These are phyloP conservation scores for Caenorhabditis sp. DNA, from an alignment of 2,888 invertebrate species.

Conservation along the genomic window DNA sequence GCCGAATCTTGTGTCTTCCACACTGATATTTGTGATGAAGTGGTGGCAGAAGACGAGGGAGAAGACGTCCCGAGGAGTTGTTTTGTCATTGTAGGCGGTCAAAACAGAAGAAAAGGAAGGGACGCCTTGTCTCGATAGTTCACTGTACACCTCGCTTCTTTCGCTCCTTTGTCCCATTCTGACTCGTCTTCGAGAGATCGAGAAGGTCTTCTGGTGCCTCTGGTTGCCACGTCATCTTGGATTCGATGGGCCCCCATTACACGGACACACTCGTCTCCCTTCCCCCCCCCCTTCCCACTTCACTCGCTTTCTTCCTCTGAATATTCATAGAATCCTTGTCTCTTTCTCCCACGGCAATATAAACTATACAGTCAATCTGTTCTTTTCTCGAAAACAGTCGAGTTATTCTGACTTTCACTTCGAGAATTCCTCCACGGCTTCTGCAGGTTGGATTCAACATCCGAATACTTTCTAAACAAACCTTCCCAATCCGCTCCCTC, in stretches of 20 bases:
- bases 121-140: neutral
- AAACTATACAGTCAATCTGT: conserved; percentile 2
- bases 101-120: no score
- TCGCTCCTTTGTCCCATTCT: conserved; percentile 15
- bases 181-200: conserved; percentile 38
- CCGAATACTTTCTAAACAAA: no score
- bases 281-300: no score
- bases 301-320: conserved; percentile 47
- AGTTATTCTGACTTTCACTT: no score
- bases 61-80: conserved; percentile 40
- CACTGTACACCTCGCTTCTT: conserved; percentile 26
- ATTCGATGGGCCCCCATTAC: conserved; percentile 36
- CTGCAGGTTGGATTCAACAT: no score
- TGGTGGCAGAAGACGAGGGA: conserved; percentile 8
- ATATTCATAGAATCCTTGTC: conserved; percentile 31
- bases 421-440: no score
- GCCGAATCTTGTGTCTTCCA: conserved; percentile 4
- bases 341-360: neutral
- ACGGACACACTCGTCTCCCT: conserved; percentile 29
- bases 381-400: neutral
- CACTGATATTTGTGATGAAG: conserved; percentile 17
- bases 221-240: conserved; percentile 41
- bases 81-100: conserved; percentile 43
- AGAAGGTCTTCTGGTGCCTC: conserved; percentile 9
- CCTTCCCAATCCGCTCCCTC: no score